Base-by-base conservation (phyloP, 64 coral and sea anemone species). In the Montipora capricornis region DNA sequence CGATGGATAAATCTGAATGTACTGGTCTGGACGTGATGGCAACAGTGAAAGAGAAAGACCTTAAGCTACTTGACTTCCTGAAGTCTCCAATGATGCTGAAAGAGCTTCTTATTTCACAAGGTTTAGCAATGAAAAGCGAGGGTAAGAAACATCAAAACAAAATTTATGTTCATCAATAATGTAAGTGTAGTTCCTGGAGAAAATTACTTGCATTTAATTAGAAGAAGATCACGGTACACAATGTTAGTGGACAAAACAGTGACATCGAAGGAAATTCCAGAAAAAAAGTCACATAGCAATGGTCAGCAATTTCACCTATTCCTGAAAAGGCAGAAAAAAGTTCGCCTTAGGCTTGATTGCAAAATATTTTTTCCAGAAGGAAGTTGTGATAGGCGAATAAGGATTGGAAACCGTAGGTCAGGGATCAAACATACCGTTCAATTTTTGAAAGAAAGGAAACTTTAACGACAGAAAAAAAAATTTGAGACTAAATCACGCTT, bases 1-100 rank as follows among this genome's bases (percentile, higher is more conserved):
- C 44, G 24, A 85, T 85, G 82, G 82, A 71, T 68, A 85, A 49
- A 50, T 85, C 37, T 49, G 44, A 67, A 14, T 4, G 17, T 12
- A 47, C 47, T 20, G 67, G 6, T 2, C 24, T 70, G 26, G 29
- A 83, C 5, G 15, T 3, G 22, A 19, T 16, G 4, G 20, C 6
- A 17, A 13, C 61, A 70, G 82, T 8, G 16, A 17, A 58, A 2
- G 82, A 85, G 60, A 66, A 15, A 4, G 82, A 85, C 45, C 46
- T 11, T 29, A 85, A 85, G 64, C 45, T 85, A 58, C 15, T 20
- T 12, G 44, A 15, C 22, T 47, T 68, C 6, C 44, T 83, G 4
- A 66, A 83, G 15, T 67, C 61, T 12, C 61, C 61, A 15, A 4
- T 64, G 44, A 79, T 79, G 17, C 75, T 78, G 75, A 78, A 13